Conservation (phyloP, 2,888 invertebrate species). For the Malthinus flaveolus region DNA sequence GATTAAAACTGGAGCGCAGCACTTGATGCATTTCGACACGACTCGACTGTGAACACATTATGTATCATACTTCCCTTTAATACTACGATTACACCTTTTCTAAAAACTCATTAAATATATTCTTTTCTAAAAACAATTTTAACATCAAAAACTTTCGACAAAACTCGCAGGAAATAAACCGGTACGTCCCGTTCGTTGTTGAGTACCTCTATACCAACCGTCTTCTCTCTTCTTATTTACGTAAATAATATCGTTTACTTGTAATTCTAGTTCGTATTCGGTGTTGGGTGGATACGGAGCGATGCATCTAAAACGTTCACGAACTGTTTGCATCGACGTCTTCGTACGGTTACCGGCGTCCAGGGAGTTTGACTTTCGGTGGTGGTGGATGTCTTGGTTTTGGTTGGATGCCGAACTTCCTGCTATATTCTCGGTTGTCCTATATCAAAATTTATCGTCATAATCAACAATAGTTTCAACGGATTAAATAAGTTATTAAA, state of each 20-base stretch:
- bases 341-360: constrained; percentile 64
- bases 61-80: constrained; percentile 24
- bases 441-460: constrained; percentile 19
- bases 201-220: constrained; percentile 94
- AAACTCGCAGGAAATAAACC: constrained; percentile 96
- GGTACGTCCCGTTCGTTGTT: constrained; percentile 85
- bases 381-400: constrained; percentile 57
- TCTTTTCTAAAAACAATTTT: constrained; percentile 7
- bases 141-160: constrained; percentile 62
- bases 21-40: too few species aligned
- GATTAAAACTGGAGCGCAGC: too few species aligned
- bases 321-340: constrained; percentile 49
- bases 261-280: constrained; percentile 87
- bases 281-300: constrained; percentile 94
- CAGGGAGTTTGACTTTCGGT: constrained; percentile 82
- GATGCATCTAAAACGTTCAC: constrained; percentile 79
- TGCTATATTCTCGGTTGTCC: constrained; percentile 45
- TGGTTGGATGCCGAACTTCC: constrained; percentile 50
- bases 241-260: constrained; percentile 87
- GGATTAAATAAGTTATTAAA: not conserved
- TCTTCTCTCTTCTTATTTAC: constrained; percentile 92
- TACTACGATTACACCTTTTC: constrained; percentile 13
- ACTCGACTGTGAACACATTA: constrained; percentile 20
- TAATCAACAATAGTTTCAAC: not conserved
- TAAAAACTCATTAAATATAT: constrained; percentile 1